phyloP scores from a whole-genome alignment of 2,113 vertebrate genomes.

The Strix aluco region DNA sequence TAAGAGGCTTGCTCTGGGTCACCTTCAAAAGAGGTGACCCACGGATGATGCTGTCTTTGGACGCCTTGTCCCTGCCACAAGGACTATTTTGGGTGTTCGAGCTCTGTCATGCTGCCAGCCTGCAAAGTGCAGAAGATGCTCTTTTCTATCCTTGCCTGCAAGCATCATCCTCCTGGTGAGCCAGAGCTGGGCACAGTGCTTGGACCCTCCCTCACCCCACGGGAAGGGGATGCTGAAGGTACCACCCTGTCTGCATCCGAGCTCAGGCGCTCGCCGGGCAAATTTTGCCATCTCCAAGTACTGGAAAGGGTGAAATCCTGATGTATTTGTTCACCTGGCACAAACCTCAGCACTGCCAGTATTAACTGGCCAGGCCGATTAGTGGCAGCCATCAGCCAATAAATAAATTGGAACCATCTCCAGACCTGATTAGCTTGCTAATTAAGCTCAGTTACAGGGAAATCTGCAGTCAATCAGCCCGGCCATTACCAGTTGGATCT shows the following conservation, averaged over 20 bases:
- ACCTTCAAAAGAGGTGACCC: not conserved
- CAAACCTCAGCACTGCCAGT: not conserved
- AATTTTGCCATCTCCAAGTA: not conserved
- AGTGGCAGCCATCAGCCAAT: constrained; percentile 48
- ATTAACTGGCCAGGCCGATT: constrained; percentile 35
- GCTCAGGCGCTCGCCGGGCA: accelerated
- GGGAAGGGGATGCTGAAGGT: not conserved
- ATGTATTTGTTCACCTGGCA: constrained; percentile 11
- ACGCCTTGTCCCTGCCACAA: not conserved
- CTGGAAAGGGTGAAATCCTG: not conserved
- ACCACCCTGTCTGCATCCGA: not conserved
- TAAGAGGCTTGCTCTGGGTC: not conserved
- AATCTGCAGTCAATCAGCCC: constrained; percentile 59
- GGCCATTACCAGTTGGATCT: constrained; percentile 16
- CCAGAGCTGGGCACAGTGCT: not conserved
- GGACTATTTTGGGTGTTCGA: not conserved
- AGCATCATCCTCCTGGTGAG: accelerated
- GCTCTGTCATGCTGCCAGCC: not conserved
- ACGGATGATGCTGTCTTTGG: not conserved
- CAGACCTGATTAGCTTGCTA: constrained; percentile 66
- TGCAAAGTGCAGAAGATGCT: not conserved
- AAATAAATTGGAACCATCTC: constrained; percentile 67
- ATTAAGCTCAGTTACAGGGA: constrained; percentile 65
- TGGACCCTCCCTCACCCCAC: accelerated
- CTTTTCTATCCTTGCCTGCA: not conserved